Evolutionary conservation across 2,888 invertebrate genomes (phyloP), one percentile per base, ranked within the genome.

Genomic region (Trichogramma evanescens): DNA sequence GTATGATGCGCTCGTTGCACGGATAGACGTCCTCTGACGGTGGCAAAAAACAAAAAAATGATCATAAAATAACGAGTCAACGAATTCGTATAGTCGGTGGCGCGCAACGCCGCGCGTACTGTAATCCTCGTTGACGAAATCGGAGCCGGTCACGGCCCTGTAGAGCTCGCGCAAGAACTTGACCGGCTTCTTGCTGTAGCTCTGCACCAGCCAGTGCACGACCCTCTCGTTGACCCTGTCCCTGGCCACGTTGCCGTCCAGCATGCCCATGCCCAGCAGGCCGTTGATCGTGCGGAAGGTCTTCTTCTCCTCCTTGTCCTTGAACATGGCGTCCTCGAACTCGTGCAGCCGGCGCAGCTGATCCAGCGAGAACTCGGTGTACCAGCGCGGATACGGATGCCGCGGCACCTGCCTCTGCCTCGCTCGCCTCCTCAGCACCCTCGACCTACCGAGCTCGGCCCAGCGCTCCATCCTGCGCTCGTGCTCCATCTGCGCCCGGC

Each of bases 111-210:
- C 50, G 39, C 50, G 67, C 67, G n/a, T 62, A 77, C 76, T 74
- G 39, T 72, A 67, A 58, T 63, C 65, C 57, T 76, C 74, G 4
- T 73, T 67, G 54, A 71, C 70, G 50, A 75, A 74, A 65, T 74
- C 72, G 62, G 66, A 66, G 49, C 77, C 76, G 4, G 68, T 69
- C 39, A 74, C 57, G 10, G 66, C 66, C 43, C 69, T 72, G 57
- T 77, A 77, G 50, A 72, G 66, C 64, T 75, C 74, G 26, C 67
- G 67, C 9, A 77, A 61, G 59, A 77, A 75, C 56, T 71, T 60
- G 4, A 72, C 67, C 9, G 70, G 70, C 54, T 73, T 67, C 8
- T 69, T 67, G 13, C 70, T 63, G 43, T 64, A 64, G 6, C 63
- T 59, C 41, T 66, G 62, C 5, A 72, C 68, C n/a, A 74, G 64